A percentile compares a stretch with the other conserved stretches of the same genome.
Conservation (phyloP, 2,888 invertebrate species). For the Seira sanloemensis region DNA sequence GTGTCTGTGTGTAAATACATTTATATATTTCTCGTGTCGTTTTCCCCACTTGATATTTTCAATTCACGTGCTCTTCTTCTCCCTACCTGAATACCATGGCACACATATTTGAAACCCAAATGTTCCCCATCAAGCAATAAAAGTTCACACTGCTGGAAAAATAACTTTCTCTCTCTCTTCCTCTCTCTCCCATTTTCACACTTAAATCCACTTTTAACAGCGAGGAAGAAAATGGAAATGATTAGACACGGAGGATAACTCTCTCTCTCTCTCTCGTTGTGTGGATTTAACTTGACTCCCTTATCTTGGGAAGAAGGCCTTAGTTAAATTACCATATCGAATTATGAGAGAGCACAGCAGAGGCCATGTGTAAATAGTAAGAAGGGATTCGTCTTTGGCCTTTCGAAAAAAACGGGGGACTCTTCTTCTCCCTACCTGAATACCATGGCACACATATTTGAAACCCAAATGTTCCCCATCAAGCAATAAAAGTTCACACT, state of each 20-base stretch:
- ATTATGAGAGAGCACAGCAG: too few species aligned
- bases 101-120: not conserved
- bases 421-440: not conserved
- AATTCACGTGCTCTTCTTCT: not conserved
- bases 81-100: not conserved
- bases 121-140: constrained; percentile 1
- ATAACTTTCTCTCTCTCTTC: not conserved
- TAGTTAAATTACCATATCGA: too few species aligned
- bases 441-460: not conserved
- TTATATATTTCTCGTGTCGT: too few species aligned
- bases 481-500: not conserved
- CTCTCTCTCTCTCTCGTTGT: too few species aligned
- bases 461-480: not conserved
- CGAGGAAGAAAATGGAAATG: not conserved
- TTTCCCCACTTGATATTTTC: too few species aligned
- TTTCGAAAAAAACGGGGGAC: too few species aligned
- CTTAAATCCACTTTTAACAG: not conserved
- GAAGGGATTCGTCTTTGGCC: too few species aligned
- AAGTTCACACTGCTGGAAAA: not conserved
- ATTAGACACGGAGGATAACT: constrained; percentile 4
- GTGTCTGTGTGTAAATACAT: too few species aligned
- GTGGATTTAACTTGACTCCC: too few species aligned
- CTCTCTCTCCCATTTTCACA: not conserved
- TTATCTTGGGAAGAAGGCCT: too few species aligned
- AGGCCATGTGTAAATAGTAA: too few species aligned